Conservation (phyloP, 2,797 vertebrate genomes). For the Semaprochilodus insignis region DNA sequence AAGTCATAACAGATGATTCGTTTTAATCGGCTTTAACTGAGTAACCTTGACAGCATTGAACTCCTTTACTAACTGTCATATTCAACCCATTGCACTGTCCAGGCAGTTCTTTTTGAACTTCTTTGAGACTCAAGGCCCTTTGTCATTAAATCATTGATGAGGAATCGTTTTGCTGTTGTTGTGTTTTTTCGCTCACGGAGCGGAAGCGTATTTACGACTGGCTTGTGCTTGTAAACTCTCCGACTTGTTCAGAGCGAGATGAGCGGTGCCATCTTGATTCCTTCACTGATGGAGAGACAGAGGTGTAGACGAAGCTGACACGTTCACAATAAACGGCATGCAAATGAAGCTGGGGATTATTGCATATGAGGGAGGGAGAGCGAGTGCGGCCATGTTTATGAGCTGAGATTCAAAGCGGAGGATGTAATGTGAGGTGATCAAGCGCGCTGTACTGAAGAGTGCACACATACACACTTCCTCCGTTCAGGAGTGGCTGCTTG, state of each 20-base stretch:
- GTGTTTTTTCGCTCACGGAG: slow-evolving; percentile 23
- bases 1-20: too few relatives aligned
- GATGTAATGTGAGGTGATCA: slow-evolving; percentile 69
- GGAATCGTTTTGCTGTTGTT: slow-evolving; percentile 9
- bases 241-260: slow-evolving; percentile 50
- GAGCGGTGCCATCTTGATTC: slow-evolving; percentile 64
- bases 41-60: not conserved
- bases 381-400: slow-evolving; percentile 27
- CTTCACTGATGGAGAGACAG: slow-evolving; percentile 56
- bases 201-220: slow-evolving; percentile 46
- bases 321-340: slow-evolving; percentile 72
- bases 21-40: not conserved
- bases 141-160: slow-evolving; percentile 45
- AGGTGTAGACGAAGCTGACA: slow-evolving; percentile 61
- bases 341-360: slow-evolving; percentile 75
- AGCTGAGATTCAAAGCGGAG: slow-evolving; percentile 54
- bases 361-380: slow-evolving; percentile 49
- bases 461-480: slow-evolving; percentile 26
- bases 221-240: slow-evolving; percentile 52
- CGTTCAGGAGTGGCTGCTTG: slow-evolving; percentile 20
- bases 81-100: not conserved
- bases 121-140: slow-evolving; percentile 26
- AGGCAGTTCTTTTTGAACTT: not conserved
- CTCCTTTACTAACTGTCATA: not conserved
- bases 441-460: slow-evolving; percentile 51